Conservation (phyloP, 2,797 vertebrate species). For the Chloroceryle inda region DNA sequence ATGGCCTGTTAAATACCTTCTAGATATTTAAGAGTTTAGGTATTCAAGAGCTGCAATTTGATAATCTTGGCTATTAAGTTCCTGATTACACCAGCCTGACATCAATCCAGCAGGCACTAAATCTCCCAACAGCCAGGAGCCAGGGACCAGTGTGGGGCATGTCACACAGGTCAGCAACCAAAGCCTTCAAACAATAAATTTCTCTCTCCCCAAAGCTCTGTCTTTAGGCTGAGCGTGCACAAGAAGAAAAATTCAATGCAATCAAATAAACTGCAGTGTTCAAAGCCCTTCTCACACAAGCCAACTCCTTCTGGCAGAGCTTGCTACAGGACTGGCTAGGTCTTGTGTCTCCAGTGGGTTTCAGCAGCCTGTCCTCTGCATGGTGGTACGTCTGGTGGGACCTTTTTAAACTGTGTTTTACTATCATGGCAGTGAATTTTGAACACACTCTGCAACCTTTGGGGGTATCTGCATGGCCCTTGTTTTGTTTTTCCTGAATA, state of each 20-base stretch:
- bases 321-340: neutral
- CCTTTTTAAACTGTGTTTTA: neutral
- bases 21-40: constrained; percentile 38
- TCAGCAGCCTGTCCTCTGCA: neutral
- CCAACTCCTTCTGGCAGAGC: neutral
- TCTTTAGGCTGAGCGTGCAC: neutral
- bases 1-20: constrained; percentile 44
- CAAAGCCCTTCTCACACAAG: neutral
- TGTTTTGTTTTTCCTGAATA: constrained; percentile 45
- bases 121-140: neutral
- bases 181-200: neutral
- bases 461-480: constrained; percentile 44
- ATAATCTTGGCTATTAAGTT: constrained; percentile 1
- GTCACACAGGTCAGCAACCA: neutral
- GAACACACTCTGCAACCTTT: constrained; percentile 28
- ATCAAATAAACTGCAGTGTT: neutral
- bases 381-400: neutral
- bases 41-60: constrained; percentile 32
- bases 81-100: constrained; percentile 26
- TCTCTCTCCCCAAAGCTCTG: neutral
- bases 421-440: neutral
- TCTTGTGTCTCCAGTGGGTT: neutral
- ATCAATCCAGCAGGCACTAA: neutral
- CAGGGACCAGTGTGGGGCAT: neutral
- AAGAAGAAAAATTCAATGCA: neutral